Evolutionary conservation across 1,140 invertebrate genomes (phyloP).

Genomic region (Helicoverpa armigera): DNA sequence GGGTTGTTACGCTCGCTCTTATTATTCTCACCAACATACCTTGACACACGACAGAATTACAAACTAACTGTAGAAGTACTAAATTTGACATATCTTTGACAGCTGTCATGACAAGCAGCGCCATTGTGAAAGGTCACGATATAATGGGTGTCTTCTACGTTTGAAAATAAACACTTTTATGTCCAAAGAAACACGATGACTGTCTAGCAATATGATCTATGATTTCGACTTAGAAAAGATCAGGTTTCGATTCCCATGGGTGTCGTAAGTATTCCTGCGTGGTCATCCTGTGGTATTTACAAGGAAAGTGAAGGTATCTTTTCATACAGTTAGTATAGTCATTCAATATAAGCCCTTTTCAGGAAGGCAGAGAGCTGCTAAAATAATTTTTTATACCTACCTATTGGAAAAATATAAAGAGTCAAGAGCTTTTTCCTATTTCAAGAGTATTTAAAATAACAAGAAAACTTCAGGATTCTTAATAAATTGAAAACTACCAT

Average conservation of each 20-base stretch:
- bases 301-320: too few species aligned
- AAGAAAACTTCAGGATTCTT: too few species aligned
- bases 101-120: neutral
- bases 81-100: conserved; percentile 23
- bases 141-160: conserved; percentile 25
- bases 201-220: conserved; percentile 14
- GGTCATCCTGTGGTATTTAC: neutral
- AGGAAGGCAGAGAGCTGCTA: too few species aligned
- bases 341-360: too few species aligned
- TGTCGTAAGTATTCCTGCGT: neutral
- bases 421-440: too few species aligned
- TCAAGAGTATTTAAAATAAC: too few species aligned
- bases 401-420: too few species aligned
- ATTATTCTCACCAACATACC: conserved; percentile 59
- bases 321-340: too few species aligned
- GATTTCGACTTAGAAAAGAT: conserved; percentile 13
- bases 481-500: too few species aligned
- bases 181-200: conserved; percentile 46
- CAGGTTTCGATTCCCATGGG: neutral
- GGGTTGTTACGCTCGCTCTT: conserved; percentile 64
- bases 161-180: conserved; percentile 75
- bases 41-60: neutral
- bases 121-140: neutral
- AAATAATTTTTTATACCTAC: too few species aligned
- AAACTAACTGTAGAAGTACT: neutral